Percentiles rank a stretch among this genome's conserved stretches.
phyloP scores from a whole-genome alignment of 2,888 invertebrate species.

The Diarsia rubi region DNA sequence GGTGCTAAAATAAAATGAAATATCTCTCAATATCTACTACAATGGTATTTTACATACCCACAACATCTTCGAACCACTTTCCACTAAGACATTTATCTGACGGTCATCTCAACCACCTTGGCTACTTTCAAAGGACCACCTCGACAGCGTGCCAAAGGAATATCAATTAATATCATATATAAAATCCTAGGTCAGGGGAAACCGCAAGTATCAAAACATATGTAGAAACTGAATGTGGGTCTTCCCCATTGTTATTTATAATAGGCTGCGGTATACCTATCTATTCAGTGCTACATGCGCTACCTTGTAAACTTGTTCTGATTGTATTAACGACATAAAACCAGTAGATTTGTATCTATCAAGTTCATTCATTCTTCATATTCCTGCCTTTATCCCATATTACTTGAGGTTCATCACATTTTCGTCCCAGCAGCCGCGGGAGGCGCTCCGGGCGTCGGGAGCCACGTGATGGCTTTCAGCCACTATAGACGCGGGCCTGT shows the following conservation, averaged over 20 bases:
- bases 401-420: neutral
- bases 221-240: constrained; percentile 18
- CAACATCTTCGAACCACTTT: neutral
- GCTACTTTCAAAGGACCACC: neutral
- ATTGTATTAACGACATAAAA: neutral
- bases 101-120: neutral
- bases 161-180: constrained; percentile 11
- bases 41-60: too few relatives aligned
- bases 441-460: too few relatives aligned
- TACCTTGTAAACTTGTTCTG: constrained; percentile 7
- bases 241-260: constrained; percentile 11
- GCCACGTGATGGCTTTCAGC: too few relatives aligned
- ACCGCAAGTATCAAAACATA: neutral
- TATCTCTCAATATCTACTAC: too few relatives aligned
- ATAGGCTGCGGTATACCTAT: neutral
- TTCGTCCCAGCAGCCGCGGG: too few relatives aligned
- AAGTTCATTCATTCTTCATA: too few relatives aligned
- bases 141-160: neutral
- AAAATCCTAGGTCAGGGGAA: constrained; percentile 8
- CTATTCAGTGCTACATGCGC: neutral
- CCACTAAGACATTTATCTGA: neutral
- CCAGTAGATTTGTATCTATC: too few relatives aligned
- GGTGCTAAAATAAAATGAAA: too few relatives aligned
- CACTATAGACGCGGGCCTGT: too few relatives aligned
- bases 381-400: neutral